A percentile compares a stretch with the other conserved stretches of the same genome.
These are phyloP conservation scores for Oscheius myriophilus DNA, from an alignment of 2,888 invertebrate species.

Conservation along the genomic window DNA sequence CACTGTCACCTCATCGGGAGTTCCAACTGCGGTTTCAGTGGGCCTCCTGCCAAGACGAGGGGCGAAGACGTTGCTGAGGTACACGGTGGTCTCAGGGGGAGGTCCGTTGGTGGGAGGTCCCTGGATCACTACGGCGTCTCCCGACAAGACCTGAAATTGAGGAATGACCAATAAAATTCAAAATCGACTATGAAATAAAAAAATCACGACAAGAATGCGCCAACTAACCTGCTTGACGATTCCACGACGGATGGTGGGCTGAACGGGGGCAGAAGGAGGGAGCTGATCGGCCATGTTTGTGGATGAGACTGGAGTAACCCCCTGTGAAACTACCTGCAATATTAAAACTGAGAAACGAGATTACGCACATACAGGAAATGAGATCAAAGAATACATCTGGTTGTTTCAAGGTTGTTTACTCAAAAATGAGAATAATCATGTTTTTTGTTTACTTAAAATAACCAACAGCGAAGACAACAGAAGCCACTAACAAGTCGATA, in stretches of 20 bases:
- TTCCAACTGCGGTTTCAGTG: conserved; percentile 73
- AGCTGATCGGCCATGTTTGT: conserved; percentile 31
- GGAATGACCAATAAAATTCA: not conserved
- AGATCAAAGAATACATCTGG: too few species aligned
- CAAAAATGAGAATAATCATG: too few species aligned
- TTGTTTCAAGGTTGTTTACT: too few species aligned
- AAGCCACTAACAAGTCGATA: too few species aligned
- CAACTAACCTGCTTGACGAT: conserved; percentile 48
- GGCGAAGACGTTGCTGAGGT: conserved; percentile 88
- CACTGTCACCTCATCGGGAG: conserved; percentile 59
- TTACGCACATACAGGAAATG: too few species aligned
- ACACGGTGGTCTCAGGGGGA: conserved; percentile 86
- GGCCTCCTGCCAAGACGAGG: conserved; percentile 87
- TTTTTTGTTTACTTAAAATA: too few species aligned
- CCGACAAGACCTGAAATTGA: conserved; percentile 84
- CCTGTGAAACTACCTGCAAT: conserved; percentile 25
- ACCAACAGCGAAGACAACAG: too few species aligned
- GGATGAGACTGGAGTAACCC: conserved; percentile 8
- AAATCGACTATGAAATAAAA: not conserved
- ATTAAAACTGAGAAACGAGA: not conserved
- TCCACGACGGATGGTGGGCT: conserved; percentile 47
- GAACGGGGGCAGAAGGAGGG: conserved; percentile 32
- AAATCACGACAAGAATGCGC: not conserved
- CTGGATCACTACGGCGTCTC: conserved; percentile 91
- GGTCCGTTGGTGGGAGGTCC: conserved; percentile 82